Conservation (phyloP, 2,797 vertebrate species). For the Limnodromus scolopaceus region DNA sequence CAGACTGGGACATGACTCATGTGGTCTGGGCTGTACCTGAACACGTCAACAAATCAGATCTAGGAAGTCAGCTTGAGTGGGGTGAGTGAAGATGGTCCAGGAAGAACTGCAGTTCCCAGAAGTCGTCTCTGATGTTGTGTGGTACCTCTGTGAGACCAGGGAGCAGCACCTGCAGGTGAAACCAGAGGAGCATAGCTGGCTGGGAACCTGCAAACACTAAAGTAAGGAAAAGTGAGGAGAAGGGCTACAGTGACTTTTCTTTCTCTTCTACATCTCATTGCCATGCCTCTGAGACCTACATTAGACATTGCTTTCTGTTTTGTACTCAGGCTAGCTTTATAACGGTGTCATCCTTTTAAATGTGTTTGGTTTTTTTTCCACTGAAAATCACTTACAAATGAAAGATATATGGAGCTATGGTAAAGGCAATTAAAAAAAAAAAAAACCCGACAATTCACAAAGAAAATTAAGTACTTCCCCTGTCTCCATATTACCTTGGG, state of each 20-base stretch:
- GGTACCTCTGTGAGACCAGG: not conserved
- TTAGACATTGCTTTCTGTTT: not conserved
- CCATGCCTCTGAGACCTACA: not conserved
- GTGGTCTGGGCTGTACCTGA: not conserved
- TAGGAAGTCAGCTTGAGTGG: not conserved
- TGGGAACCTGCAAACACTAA: not conserved
- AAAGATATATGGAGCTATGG: not conserved
- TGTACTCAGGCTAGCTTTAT: not conserved
- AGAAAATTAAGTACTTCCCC: not conserved
- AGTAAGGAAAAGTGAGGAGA: not conserved
- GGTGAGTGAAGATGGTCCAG: not conserved
- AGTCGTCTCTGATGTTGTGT: not conserved
- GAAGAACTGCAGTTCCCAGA: not conserved
- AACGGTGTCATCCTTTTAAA: not conserved
- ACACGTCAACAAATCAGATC: not conserved
- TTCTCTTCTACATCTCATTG: not conserved
- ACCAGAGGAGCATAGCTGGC: not conserved
- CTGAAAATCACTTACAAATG: not conserved
- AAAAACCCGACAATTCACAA: not conserved
- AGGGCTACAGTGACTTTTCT: not conserved
- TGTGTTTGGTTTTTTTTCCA: too few relatives aligned
- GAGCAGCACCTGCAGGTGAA: not conserved
- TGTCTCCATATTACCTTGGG: not conserved
- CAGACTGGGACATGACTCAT: accelerated
- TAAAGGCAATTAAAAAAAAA: not conserved